Evolutionary conservation across 2,888 invertebrate species (phyloP).

Genomic region (Epirrhoe tristata): DNA sequence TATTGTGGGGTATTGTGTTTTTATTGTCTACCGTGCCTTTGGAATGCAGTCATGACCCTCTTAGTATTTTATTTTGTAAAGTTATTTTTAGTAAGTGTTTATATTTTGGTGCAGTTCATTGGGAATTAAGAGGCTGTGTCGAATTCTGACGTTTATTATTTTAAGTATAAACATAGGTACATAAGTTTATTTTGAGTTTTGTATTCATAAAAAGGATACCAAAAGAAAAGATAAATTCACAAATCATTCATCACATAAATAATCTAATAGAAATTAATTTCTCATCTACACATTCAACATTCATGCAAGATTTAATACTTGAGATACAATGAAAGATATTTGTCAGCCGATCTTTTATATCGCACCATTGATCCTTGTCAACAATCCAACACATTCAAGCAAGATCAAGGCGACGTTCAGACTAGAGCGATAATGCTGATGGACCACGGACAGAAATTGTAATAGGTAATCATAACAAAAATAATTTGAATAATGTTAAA

Average conservation of each 20-base stretch:
- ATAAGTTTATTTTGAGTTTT: no score
- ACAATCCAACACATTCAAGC: slow-evolving; percentile 8
- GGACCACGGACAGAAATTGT: no score
- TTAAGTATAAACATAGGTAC: no score
- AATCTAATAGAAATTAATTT: background rate
- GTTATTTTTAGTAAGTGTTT: no score
- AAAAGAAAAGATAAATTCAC: background rate
- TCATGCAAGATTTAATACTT: slow-evolving; percentile 3
- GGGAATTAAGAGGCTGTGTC: no score
- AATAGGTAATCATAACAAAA: no score
- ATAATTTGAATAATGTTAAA: no score
- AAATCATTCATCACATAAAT: background rate
- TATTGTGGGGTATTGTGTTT: no score
- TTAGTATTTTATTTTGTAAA: no score
- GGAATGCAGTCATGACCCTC: no score
- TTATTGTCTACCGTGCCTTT: no score
- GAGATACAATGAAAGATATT: slow-evolving; percentile 5
- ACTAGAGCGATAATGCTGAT: background rate
- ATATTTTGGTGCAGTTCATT: no score
- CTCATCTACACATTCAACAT: background rate
- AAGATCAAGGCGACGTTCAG: background rate
- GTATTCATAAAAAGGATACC: background rate
- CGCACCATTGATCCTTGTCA: slow-evolving; percentile 8
- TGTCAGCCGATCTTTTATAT: background rate
- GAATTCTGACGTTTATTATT: background rate